A percentile compares a stretch with the other conserved stretches of the same genome.
These are phyloP conservation scores for Podabrus alpinus DNA, from an alignment of 2,888 invertebrate species.

Conservation along the genomic window DNA sequence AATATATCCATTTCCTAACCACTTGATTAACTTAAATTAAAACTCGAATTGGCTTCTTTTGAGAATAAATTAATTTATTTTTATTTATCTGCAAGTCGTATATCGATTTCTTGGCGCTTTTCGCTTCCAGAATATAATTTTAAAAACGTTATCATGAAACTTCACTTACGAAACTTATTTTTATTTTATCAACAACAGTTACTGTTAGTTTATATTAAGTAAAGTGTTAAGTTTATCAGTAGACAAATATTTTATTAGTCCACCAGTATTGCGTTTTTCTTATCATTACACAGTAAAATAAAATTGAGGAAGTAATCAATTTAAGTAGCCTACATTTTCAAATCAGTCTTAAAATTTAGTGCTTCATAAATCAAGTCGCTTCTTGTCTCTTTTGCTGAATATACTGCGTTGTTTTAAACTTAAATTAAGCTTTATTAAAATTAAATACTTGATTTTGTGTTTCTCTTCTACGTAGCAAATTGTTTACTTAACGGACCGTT, in stretches of 20 bases:
- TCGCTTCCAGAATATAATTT: not conserved
- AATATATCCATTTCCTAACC: not conserved
- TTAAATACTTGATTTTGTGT: not conserved
- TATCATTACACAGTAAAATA: not conserved
- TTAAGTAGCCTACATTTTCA: not conserved
- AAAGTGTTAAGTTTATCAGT: not conserved
- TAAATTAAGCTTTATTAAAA: not conserved
- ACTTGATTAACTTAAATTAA: not conserved
- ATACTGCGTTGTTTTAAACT: not conserved
- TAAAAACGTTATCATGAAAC: not conserved
- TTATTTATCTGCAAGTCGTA: not conserved
- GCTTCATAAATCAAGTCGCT: not conserved
- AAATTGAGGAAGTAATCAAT: slow-evolving; percentile 2
- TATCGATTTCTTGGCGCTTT: not conserved
- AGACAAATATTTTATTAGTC: not conserved
- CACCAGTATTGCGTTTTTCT: slow-evolving; percentile 1
- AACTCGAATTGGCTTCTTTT: not conserved
- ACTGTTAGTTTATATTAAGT: not conserved
- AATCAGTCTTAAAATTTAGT: not conserved
- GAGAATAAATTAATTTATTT: not conserved
- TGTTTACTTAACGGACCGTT: not conserved
- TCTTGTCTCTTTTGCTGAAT: not conserved
- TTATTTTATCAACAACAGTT: not conserved
- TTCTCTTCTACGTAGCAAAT: not conserved
- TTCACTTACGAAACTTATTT: not conserved